Conservation (phyloP, 2,113 vertebrate species). For the Lota lota region DNA sequence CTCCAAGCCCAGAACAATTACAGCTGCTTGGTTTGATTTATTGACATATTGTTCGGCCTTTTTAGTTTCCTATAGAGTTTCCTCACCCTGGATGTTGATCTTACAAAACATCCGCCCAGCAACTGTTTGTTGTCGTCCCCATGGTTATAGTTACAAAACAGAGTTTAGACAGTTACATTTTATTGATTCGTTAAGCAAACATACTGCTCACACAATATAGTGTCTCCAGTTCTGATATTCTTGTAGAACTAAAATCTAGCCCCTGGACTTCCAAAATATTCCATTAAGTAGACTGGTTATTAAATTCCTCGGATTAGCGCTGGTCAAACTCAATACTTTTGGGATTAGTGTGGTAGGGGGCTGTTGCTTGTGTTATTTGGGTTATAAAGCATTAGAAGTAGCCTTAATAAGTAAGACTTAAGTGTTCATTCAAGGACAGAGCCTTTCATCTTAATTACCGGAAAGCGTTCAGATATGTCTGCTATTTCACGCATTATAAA, state of each 20-base stretch:
- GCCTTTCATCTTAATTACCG: no score
- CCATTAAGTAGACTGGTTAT: no score
- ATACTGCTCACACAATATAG: no score
- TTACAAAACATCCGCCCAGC: not conserved
- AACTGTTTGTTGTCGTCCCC: no score
- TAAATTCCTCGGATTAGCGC: not conserved
- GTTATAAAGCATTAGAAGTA: not conserved
- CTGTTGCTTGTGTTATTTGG: not conserved
- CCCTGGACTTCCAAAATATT: no score
- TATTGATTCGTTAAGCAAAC: no score
- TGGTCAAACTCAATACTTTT: not conserved
- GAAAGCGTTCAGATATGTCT: not conserved
- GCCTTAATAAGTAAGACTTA: not conserved
- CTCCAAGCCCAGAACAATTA: not conserved
- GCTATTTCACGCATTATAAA: not conserved
- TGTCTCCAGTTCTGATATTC: no score
- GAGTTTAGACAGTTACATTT: no score
- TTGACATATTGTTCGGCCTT: not conserved
- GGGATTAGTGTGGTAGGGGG: not conserved
- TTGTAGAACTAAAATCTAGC: no score
- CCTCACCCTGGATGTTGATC: not conserved
- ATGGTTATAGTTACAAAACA: no score
- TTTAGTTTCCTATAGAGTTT: not conserved
- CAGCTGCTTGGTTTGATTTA: not conserved
- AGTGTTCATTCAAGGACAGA: no score